Conservation (phyloP, 2,797 vertebrate species). For the Phataginus tricuspis region DNA sequence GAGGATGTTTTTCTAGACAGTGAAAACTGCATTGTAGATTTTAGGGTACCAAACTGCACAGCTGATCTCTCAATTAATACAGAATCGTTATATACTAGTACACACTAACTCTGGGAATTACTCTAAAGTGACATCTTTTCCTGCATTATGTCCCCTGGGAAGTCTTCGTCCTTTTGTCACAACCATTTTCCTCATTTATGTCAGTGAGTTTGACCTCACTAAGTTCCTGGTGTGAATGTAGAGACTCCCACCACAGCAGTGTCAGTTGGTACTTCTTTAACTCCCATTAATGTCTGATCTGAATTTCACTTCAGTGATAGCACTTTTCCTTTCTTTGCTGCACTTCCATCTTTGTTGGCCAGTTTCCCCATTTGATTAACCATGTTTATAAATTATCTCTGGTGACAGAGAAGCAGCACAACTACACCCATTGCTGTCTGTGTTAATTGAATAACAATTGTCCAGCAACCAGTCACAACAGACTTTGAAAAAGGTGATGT, state of each 20-base stretch:
- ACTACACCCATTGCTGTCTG: not conserved
- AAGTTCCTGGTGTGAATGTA: accelerated
- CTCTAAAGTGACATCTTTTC: not conserved
- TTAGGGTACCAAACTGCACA: not conserved
- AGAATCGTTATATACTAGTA: not conserved
- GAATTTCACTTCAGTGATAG: not conserved
- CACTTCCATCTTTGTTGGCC: not conserved
- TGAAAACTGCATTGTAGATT: not conserved
- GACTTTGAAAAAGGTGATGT: not conserved
- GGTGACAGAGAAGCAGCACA: not conserved
- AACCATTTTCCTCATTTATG: not conserved
- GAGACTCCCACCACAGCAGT: not conserved
- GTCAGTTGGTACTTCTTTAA: not conserved
- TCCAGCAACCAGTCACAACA: not conserved
- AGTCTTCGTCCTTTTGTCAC: not conserved
- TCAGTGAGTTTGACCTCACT: not conserved
- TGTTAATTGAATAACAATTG: not conserved
- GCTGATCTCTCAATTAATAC: not conserved
- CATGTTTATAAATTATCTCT: not conserved
- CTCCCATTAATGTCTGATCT: not conserved
- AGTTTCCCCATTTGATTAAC: not conserved
- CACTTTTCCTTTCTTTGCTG: not conserved
- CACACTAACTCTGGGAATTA: not conserved
- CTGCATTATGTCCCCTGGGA: not conserved
- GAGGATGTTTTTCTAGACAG: not conserved